phyloP scores from a whole-genome alignment of 2,797 vertebrate genomes.

The Limnodromus scolopaceus region DNA sequence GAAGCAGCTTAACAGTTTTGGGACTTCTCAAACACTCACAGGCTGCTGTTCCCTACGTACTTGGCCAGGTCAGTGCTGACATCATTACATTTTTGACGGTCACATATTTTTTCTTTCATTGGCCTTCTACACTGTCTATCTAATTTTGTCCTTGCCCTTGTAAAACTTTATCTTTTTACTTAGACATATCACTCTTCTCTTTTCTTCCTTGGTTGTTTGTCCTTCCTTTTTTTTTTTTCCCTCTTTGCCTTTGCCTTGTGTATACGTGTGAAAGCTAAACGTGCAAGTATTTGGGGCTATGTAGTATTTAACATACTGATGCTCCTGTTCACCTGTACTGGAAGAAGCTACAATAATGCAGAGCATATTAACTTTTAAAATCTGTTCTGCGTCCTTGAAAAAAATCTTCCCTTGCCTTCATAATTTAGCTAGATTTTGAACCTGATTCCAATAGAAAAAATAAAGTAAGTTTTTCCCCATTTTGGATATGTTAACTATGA shows the following conservation, averaged over 20 bases:
- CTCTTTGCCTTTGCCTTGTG: slow-evolving; percentile 3
- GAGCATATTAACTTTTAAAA: not conserved
- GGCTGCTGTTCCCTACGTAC: not conserved
- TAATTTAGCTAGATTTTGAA: slow-evolving; percentile 40
- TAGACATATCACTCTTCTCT: not conserved
- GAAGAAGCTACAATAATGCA: not conserved
- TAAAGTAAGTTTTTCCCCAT: not conserved
- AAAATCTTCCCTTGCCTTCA: not conserved
- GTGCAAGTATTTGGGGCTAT: not conserved
- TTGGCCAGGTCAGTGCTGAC: slow-evolving; percentile 52
- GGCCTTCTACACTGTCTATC: slow-evolving; percentile 23
- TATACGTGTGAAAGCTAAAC: not conserved
- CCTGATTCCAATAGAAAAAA: not conserved
- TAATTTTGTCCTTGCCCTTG: slow-evolving; percentile 50
- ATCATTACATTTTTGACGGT: slow-evolving; percentile 46
- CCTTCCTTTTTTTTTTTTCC: not conserved
- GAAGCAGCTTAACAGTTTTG: slow-evolving; percentile 79
- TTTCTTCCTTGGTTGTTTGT: not conserved
- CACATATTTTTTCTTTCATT: slow-evolving; percentile 33
- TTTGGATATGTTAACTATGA: not conserved
- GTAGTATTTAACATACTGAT: not conserved
- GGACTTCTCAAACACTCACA: slow-evolving; percentile 42
- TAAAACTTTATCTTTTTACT: slow-evolving; percentile 26
- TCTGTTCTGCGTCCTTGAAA: not conserved
- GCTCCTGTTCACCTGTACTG: not conserved